Base-by-base conservation (phyloP, 2,797 vertebrate species). In the Delichon dasypus region DNA sequence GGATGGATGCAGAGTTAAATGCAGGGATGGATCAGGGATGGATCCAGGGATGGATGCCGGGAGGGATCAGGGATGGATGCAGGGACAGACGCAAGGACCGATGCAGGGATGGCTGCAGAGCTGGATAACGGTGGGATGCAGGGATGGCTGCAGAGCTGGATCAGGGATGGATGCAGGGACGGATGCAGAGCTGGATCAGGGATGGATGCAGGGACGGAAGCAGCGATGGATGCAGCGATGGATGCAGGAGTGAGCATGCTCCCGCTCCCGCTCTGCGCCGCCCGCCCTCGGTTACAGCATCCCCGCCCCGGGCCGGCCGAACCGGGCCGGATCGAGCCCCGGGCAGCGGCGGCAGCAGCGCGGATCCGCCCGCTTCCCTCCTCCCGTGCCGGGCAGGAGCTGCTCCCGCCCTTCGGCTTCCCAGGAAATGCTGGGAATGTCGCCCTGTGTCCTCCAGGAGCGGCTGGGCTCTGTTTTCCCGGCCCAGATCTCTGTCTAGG, bases 231-330 rank as follows among this genome's bases (percentile, higher is more conserved):
- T 20, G 19, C 72, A 75, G 14, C 2, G 4, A 53, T 2, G 45
- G 85, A 34, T 72, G 87, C 42, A 15, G 5, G 75, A 94, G 65
- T 94, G 96, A 96, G 97, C 96, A 95, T 96, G 95, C 95, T 96
- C 96, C 93, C 42, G 10, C 36, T 38, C 36, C 36, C 36, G 87
- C 89, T 96, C 95, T 92, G 91, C 86, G 26, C 94, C 81, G 13
- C 89, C 74, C 45, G 40, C 50, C 14, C 65, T 55, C 57, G 16
- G 7, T 36, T 30, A 58, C 45, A 38, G 80, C 94, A 54, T 85
- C 82, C 32, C 71, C 81, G 53, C 61, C 51, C 51, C 29, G 53
- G 25, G 30, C 53, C 66, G 29, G 79, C 85, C 2, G 78, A 20
- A 45, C 77, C 6, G 54, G 47, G 54, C 50, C 21, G 40, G 50